These are phyloP conservation scores for Porites evermanni DNA, from an alignment of 92 coral and sea anemone genomes.

Conservation along the genomic window DNA sequence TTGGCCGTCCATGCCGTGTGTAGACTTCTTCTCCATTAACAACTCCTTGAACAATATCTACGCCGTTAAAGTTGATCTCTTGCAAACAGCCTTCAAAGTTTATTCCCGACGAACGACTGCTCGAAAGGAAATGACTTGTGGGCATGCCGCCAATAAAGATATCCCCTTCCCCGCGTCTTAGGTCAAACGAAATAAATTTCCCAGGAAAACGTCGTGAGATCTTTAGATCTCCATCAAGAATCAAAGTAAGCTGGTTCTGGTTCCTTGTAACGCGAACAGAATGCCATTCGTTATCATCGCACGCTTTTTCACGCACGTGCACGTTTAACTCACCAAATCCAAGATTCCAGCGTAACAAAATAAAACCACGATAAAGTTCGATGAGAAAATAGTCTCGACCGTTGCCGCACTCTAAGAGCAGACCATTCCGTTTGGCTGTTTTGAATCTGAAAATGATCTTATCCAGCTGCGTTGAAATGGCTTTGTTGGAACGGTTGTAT, in stretches of 20 bases:
- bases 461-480: slow-evolving; percentile 47
- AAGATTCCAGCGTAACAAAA: slow-evolving; percentile 63
- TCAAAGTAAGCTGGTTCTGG: slow-evolving; percentile 22
- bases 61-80: slow-evolving; percentile 43
- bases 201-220: slow-evolving; percentile 50
- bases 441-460: slow-evolving; percentile 53
- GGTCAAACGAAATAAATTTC: slow-evolving; percentile 48
- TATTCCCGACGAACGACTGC: slow-evolving; percentile 8
- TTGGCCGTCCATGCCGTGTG: slow-evolving; percentile 10
- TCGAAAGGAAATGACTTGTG: not conserved
- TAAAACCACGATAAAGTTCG: slow-evolving; percentile 44
- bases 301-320: slow-evolving; percentile 20
- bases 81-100: slow-evolving; percentile 64
- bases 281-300: slow-evolving; percentile 63
- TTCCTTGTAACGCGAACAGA: slow-evolving; percentile 39
- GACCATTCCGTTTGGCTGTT: slow-evolving; percentile 51
- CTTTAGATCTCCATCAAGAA: slow-evolving; percentile 17
- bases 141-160: slow-evolving; percentile 58
- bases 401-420: slow-evolving; percentile 54
- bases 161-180: slow-evolving; percentile 61
- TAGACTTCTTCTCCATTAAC: not conserved
- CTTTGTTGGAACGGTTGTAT: slow-evolving; percentile 26
- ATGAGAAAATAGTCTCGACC: slow-evolving; percentile 57
- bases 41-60: slow-evolving; percentile 35
- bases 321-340: slow-evolving; percentile 62